Percentiles rank a stretch among this genome's conserved stretches.
phyloP scores from a whole-genome alignment of 1,140 invertebrate genomes.

The Aphaenogaster ashmeadi region DNA sequence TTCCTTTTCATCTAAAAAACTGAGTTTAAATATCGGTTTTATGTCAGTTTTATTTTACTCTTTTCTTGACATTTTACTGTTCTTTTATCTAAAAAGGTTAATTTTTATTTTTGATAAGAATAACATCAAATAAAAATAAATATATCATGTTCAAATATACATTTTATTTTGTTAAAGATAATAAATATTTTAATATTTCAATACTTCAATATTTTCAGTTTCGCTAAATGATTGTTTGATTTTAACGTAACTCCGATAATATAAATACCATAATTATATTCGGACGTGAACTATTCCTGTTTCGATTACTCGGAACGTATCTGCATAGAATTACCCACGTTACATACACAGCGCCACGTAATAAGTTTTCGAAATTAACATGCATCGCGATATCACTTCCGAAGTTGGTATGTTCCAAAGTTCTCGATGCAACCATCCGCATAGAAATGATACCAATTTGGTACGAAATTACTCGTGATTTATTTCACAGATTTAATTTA shows the following conservation, averaged over 20 bases:
- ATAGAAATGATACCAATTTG: not conserved
- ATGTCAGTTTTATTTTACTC: not conserved
- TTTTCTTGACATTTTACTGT: not conserved
- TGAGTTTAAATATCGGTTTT: not conserved
- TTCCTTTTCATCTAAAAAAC: not conserved
- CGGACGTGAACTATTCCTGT: not conserved
- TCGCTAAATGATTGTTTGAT: not conserved
- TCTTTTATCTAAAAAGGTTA: not conserved
- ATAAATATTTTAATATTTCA: not conserved
- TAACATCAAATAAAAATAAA: slow-evolving; percentile 10
- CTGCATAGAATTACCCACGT: not conserved
- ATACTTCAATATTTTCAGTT: not conserved
- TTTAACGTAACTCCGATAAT: not conserved
- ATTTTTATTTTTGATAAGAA: not conserved
- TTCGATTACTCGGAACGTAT: not conserved
- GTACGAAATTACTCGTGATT: slow-evolving; percentile 20
- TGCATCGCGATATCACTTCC: not conserved
- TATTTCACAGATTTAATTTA: slow-evolving; percentile 3
- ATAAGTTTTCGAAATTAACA: slow-evolving; percentile 41
- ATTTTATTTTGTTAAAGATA: not conserved
- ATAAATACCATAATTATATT: not conserved
- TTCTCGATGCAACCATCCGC: not conserved
- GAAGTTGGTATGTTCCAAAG: not conserved
- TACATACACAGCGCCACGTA: not conserved
- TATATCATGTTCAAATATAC: not conserved